These are phyloP conservation scores for Rhabditophanes sp. DNA, from an alignment of 2,888 invertebrate species.

Conservation along the genomic window DNA sequence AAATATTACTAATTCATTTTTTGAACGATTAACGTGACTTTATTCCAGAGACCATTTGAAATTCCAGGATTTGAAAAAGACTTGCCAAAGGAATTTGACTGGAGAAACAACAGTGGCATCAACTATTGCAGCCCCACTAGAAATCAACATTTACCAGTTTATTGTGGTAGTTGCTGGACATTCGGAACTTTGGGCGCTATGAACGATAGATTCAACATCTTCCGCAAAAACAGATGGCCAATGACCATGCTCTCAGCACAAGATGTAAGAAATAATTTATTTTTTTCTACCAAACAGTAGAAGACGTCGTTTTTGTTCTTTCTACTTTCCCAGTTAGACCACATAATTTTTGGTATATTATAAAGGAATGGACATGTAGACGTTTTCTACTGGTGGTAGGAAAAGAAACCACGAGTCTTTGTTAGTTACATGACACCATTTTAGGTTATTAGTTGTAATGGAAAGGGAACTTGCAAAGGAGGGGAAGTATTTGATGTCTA, in stretches of 20 bases:
- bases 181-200: slow-evolving; percentile 48
- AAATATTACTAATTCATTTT: too few relatives aligned
- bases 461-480: slow-evolving; percentile 46
- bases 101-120: slow-evolving; percentile 47
- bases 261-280: too few relatives aligned
- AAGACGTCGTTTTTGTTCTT: too few relatives aligned
- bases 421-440: too few relatives aligned
- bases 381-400: too few relatives aligned
- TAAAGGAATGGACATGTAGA: too few relatives aligned
- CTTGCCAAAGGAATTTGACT: slow-evolving; percentile 45
- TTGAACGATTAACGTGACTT: too few relatives aligned
- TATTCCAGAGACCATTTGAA: slow-evolving; percentile 41
- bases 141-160: slow-evolving; percentile 49
- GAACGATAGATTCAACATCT: slow-evolving; percentile 49
- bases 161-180: slow-evolving; percentile 50
- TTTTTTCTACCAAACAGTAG: too few relatives aligned
- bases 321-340: too few relatives aligned
- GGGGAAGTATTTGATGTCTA: slow-evolving; percentile 45
- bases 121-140: slow-evolving; percentile 47
- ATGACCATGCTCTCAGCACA: slow-evolving; percentile 47
- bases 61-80: slow-evolving; percentile 19
- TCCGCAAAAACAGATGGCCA: slow-evolving; percentile 47
- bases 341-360: too few relatives aligned
- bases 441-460: slow-evolving; percentile 48
- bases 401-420: too few relatives aligned